These are phyloP conservation scores for Spisula subtruncata DNA, from an alignment of 2,888 invertebrate species.

Conservation along the genomic window DNA sequence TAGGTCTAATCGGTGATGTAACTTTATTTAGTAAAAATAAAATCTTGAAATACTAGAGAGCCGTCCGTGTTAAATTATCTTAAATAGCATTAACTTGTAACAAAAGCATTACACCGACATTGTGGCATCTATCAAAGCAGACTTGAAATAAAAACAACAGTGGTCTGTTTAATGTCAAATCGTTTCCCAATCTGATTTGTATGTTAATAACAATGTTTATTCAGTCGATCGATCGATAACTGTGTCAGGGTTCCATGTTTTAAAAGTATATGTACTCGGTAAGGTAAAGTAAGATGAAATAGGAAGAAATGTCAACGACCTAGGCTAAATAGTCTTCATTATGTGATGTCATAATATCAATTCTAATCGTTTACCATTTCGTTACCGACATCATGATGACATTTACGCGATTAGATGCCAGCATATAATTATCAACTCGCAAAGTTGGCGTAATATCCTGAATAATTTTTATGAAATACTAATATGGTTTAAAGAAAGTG, in stretches of 20 bases:
- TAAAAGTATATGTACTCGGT: too few relatives aligned
- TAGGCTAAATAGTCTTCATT: too few relatives aligned
- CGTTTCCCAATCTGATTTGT: not conserved
- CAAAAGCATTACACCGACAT: not conserved
- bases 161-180: conserved; percentile 1
- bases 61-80: not conserved
- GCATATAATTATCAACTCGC: not conserved
- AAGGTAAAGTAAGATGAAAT: too few relatives aligned
- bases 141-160: not conserved
- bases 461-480: not conserved
- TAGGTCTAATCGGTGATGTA: too few relatives aligned
- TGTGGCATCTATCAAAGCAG: not conserved
- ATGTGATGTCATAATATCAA: too few relatives aligned
- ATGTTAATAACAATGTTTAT: not conserved
- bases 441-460: not conserved
- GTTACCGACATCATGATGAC: not conserved
- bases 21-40: too few relatives aligned
- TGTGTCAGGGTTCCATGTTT: not conserved
- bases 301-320: too few relatives aligned
- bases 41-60: too few relatives aligned
- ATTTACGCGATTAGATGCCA: not conserved
- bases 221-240: not conserved
- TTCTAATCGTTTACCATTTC: too few relatives aligned
- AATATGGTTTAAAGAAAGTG: not conserved
- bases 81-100: conserved; percentile 4